Percentiles rank a stretch among this genome's conserved stretches.
These are phyloP conservation scores for Sclerurus mexicanus DNA, from an alignment of 2,113 vertebrate genomes.

Conservation along the genomic window DNA sequence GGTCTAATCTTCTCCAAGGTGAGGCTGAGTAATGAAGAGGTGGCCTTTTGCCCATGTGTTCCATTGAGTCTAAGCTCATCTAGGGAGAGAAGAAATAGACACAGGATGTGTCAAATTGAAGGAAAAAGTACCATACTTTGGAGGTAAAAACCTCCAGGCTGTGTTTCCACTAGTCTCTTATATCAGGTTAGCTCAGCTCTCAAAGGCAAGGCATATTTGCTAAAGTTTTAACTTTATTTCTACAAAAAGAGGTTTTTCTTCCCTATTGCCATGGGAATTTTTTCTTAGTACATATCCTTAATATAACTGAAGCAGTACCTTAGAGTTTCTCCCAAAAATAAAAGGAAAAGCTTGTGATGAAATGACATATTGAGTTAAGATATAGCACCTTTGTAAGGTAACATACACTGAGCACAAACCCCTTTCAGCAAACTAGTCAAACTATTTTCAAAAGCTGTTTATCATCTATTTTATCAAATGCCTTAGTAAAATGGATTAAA, in stretches of 20 bases:
- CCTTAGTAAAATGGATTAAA: conserved; percentile 38
- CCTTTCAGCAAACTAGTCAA: conserved; percentile 29
- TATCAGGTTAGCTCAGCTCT: neutral
- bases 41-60: neutral
- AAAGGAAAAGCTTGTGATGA: conserved; percentile 4
- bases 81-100: neutral
- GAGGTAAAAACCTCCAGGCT: neutral
- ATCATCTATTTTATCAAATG: conserved; percentile 21
- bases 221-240: neutral
- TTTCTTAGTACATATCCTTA: neutral
- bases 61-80: neutral
- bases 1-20: neutral
- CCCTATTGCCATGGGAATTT: neutral
- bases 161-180: neutral
- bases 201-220: neutral
- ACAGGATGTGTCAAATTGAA: neutral
- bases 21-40: neutral
- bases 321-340: neutral
- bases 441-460: conserved; percentile 41
- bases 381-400: conserved; percentile 3
- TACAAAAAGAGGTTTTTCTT: neutral
- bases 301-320: neutral
- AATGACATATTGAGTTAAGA: conserved; percentile 20
- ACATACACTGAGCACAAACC: neutral
- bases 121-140: neutral